Percentiles rank a stretch among this genome's conserved stretches.
Conservation (phyloP, 2,888 invertebrate genomes). For the Bedellia somnulentella region DNA sequence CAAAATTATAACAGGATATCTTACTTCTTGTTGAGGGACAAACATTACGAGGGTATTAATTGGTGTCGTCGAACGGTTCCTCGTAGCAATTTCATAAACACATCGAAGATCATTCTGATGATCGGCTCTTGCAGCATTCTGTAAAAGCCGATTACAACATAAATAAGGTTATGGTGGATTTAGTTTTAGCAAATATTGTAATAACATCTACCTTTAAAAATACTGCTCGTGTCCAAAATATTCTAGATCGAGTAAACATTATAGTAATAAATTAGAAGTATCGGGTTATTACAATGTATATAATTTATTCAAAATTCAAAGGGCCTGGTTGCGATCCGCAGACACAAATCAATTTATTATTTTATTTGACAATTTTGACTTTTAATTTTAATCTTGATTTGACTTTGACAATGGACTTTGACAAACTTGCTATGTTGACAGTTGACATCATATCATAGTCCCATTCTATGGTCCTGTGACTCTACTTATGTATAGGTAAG, state of each 20-base stretch:
- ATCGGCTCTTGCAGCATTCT: constrained; percentile 38
- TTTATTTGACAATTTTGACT: too few relatives aligned
- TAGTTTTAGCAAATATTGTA: constrained; percentile 2
- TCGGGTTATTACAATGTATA: too few relatives aligned
- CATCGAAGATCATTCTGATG: constrained; percentile 39
- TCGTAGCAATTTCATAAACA: constrained; percentile 30
- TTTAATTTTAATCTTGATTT: too few relatives aligned
- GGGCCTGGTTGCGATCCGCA: too few relatives aligned
- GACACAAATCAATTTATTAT: too few relatives aligned
- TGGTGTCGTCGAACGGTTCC: constrained; percentile 67
- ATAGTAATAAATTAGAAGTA: too few relatives aligned
- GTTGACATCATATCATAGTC: too few relatives aligned
- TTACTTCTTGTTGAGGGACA: constrained; percentile 98
- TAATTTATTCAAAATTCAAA: too few relatives aligned
- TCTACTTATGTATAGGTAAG: too few relatives aligned
- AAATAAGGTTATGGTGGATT: constrained; percentile 1
- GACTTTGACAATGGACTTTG: too few relatives aligned
- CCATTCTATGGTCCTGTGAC: too few relatives aligned
- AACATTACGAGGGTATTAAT: constrained; percentile 94
- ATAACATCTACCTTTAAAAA: constrained; percentile 22
- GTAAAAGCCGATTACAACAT: constrained; percentile 18
- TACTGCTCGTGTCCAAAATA: constrained; percentile 30
- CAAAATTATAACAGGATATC: constrained; percentile 13
- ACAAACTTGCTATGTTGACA: too few relatives aligned
- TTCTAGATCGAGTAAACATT: constrained; percentile 49